Evolutionary conservation across 2,888 invertebrate genomes (phyloP).

Genomic region (Epinotia brunnichana): DNA sequence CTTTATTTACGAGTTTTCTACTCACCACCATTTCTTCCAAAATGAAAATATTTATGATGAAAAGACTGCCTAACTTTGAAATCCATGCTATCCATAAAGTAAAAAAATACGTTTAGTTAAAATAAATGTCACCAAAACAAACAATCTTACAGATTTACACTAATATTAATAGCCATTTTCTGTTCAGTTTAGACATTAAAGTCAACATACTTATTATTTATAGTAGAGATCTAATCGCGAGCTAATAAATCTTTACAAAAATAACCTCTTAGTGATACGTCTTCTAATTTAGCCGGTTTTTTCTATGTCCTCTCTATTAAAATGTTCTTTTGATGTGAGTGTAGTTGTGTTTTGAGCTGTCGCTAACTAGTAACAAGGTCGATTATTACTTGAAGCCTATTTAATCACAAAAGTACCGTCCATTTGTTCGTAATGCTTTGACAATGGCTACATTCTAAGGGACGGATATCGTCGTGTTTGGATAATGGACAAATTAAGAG

Average conservation of each 20-base stretch:
- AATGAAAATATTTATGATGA: conserved; percentile 2
- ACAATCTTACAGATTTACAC: conserved; percentile 34
- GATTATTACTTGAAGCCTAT: not conserved
- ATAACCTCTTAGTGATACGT: conserved; percentile 34
- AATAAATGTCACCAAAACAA: conserved; percentile 38
- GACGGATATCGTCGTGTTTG: not conserved
- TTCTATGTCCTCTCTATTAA: conserved; percentile 24
- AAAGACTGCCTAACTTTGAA: conserved; percentile 6
- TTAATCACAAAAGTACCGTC: not conserved
- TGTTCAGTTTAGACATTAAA: conserved; percentile 41
- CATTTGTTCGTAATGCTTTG: conserved; percentile 11
- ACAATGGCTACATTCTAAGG: not conserved
- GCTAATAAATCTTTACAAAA: conserved; percentile 38
- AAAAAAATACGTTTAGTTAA: conserved; percentile 21
- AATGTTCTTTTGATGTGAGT: conserved; percentile 10
- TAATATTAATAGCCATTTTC: conserved; percentile 40
- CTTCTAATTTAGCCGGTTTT: conserved; percentile 37
- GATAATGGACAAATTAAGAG: not conserved
- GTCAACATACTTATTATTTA: conserved; percentile 43
- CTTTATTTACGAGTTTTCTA: not conserved
- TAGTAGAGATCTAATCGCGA: conserved; percentile 39
- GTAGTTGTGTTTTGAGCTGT: not conserved
- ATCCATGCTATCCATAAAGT: conserved; percentile 33
- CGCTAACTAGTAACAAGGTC: not conserved
- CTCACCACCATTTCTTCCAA: not conserved